These are phyloP conservation scores for Cecropterus lyciades DNA, from an alignment of 1,140 invertebrate species.

Conservation along the genomic window DNA sequence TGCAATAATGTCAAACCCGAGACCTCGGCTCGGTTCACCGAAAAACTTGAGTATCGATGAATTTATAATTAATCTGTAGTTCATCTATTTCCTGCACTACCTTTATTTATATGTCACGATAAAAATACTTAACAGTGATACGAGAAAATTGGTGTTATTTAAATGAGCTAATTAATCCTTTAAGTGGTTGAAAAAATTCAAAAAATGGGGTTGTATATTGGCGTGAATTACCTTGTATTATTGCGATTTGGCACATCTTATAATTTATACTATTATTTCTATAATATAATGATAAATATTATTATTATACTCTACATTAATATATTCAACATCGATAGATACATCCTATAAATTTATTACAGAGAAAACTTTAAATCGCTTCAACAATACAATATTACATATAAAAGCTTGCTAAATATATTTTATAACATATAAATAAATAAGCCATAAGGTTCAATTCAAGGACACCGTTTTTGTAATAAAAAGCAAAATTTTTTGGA, in stretches of 20 bases:
- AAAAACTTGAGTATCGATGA: too few relatives aligned
- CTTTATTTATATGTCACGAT: background rate
- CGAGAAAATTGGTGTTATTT: conserved; percentile 49
- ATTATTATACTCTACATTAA: conserved; percentile 57
- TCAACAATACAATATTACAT: conserved; percentile 52
- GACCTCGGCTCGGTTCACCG: too few relatives aligned
- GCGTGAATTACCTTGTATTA: conserved; percentile 67
- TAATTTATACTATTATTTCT: conserved; percentile 46
- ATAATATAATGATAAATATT: conserved; percentile 48
- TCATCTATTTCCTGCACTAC: conserved; percentile 2
- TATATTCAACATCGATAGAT: conserved; percentile 65
- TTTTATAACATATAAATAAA: conserved; percentile 47
- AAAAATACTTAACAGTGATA: conserved; percentile 17
- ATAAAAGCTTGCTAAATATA: conserved; percentile 70
- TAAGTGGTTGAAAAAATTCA: conserved; percentile 13
- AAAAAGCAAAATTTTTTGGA: conserved; percentile 61
- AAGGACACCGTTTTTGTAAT: conserved; percentile 52
- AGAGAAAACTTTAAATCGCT: conserved; percentile 39
- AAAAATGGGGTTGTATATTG: conserved; percentile 54
- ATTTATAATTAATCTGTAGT: background rate
- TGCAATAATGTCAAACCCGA: too few relatives aligned
- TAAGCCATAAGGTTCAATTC: conserved; percentile 48
- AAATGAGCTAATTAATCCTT: conserved; percentile 25
- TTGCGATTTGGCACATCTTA: conserved; percentile 70
- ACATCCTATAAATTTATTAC: conserved; percentile 55